phyloP scores from a whole-genome alignment of 2,888 invertebrate genomes.

The Melanophora roralis region DNA sequence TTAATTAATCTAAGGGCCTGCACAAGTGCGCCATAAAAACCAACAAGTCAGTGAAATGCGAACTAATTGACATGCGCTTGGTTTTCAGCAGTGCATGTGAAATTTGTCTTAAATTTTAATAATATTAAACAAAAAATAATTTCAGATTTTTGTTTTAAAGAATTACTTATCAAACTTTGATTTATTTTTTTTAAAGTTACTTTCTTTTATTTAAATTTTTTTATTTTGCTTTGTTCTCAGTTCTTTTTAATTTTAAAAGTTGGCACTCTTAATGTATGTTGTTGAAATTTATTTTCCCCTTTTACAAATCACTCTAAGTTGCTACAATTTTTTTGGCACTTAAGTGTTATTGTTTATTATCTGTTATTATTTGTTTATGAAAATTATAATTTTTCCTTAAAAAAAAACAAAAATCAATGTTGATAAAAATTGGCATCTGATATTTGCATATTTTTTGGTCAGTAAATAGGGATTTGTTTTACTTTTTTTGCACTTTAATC shows the following conservation, averaged over 20 bases:
- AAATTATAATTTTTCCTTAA: background rate
- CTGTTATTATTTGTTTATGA: constrained; percentile 12
- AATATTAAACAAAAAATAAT: background rate
- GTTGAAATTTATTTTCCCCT: background rate
- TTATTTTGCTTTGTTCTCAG: background rate
- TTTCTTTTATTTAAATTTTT: background rate
- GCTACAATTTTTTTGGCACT: background rate
- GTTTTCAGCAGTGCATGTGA: no score
- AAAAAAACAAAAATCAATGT: constrained; percentile 7
- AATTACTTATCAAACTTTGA: background rate
- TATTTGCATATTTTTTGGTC: constrained; percentile 62
- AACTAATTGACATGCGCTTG: no score
- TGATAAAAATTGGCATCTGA: constrained; percentile 54
- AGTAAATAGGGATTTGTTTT: constrained; percentile 36
- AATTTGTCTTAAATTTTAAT: no score
- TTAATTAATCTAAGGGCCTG: no score
- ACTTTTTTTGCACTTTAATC: constrained; percentile 35
- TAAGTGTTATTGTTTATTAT: background rate
- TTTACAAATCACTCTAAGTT: background rate
- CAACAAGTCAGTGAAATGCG: no score
- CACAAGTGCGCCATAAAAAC: no score
- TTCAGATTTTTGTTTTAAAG: no score
- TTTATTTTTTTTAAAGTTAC: background rate
- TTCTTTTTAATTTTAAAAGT: constrained; percentile 19
- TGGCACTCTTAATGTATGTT: constrained; percentile 36